Evolutionary conservation across 2,888 invertebrate species (phyloP), one percentile per base, ranked within the genome.

Genomic region (Drosophila tanythrix): DNA sequence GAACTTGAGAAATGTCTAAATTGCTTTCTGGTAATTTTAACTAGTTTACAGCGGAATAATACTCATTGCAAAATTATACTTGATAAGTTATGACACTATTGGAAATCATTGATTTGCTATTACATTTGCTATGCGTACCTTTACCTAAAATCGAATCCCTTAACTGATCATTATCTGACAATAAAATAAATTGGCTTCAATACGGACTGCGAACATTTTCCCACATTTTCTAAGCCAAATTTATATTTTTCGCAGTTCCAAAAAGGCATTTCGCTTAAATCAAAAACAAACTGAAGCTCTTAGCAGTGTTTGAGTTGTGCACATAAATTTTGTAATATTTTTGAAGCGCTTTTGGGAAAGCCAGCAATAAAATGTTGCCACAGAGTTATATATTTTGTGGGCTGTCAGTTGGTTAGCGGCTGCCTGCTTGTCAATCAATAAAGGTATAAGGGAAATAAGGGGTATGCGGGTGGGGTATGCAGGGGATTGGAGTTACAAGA

Each of bases 401-500:
- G 25, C 33, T 68, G 46, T 68, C 69, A 53, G 63, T 61, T 73
- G 33, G 36, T 57, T 51, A 31, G 68, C 36, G 57, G 56, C 61
- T 46, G 58, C 53, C 59, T 62, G 56, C 57, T 73, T 62, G 65
- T 46, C 57, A 65, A 74, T 60, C 63, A 58, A 56, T 61, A 40
- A 29, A 40, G 56, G 40, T 29, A n/a, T 51, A 29, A 11, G 6
- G 21, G n/a, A 21, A n/a, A n/a, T 11, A 2, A 15, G 15, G 29
- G 10, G n/a, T 8, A 11, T 15, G 10, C 13, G 50, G 29, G 29
- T 25, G 25, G 25, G 33, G 27, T 53, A 13, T 27, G 38, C 3
- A 7, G 52, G 27, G 29, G 27, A 35, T n/a, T 57, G 68, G 31
- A 68, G 55, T 46, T 46, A 51, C 38, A 70, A 64, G 66, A 35